Conservation (phyloP, 2,113 vertebrate species). For the Physeter macrocephalus region DNA sequence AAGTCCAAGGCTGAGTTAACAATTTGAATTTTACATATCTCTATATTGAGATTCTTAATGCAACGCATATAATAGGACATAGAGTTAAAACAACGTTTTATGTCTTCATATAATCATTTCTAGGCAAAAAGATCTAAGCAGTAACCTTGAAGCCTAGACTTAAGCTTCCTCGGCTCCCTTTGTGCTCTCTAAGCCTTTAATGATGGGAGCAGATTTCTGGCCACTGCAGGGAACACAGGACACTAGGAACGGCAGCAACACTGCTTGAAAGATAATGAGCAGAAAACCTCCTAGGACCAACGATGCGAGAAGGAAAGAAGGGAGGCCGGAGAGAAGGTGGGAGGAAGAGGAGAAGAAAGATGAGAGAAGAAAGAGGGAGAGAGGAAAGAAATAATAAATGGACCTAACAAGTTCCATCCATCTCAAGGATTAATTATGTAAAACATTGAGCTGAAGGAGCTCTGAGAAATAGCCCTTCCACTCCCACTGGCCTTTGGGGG, state of each 20-base stretch:
- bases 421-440: not conserved
- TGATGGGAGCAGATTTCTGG: not conserved
- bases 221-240: not conserved
- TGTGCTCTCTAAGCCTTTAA: not conserved
- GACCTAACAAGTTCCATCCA: not conserved
- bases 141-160: not conserved
- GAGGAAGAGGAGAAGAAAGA: not conserved
- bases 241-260: not conserved
- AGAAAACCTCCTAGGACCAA: not conserved
- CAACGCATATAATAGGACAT: not conserved
- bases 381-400: not conserved
- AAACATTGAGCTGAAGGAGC: not conserved
- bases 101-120: not conserved
- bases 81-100: not conserved
- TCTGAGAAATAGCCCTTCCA: not conserved
- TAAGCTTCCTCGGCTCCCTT: not conserved
- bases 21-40: not conserved
- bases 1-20: not conserved
- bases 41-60: not conserved
- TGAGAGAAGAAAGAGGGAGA: not conserved
- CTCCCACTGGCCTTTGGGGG: not conserved
- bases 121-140: not conserved
- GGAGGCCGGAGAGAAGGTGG: not conserved
- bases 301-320: not conserved
- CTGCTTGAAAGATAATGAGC: slow-evolving; percentile 7